Base-by-base conservation (phyloP, 2,113 vertebrate genomes). In the Neopipo cinnamomea region DNA sequence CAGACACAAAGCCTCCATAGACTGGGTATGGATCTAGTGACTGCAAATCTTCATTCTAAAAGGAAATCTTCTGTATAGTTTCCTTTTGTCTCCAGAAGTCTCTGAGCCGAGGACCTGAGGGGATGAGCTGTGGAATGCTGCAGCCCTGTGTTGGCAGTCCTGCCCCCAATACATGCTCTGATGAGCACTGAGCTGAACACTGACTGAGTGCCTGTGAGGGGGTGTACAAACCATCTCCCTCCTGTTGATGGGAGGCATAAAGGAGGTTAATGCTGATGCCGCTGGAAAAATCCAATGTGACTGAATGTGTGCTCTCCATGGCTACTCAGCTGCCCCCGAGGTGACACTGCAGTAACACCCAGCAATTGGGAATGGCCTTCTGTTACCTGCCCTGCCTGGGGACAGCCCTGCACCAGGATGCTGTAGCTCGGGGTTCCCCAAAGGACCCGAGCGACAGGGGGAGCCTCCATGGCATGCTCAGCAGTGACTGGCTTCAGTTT, bases 101-200 rank as follows among this genome's bases (percentile, higher is more conserved):
- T 31, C 37, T 16, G 85, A 21, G 24, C 28, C 0, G 0, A 44
- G 50, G 35, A n/a, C 2, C 39, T 0, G 13, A 31, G 58, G 11
- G 63, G 25, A 53, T 30, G 5, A 8, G 28, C 37, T 58, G 83
- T 35, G 1, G 2, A 18, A 5, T 24, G 12, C 19, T 2, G 2
- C 37, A 17, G 44, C 31, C 44, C 44, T 1, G 6, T 28, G 33
- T 5, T 2, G 6, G 68, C 21, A 2, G 22, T n/a, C 35, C 35
- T 62, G 33, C 27, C 4, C n/a, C 5, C 0, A 2, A 31, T 22
- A 4, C 2, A 0, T 0, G 2, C 39, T 44, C 15, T 1, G 5
- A 1, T 3, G 41, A 37, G 23, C 5, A 1, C 10, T 1, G 9
- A 55, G 83, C 42, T 2, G 9, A 55, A 39, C 11, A 1, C 59